Conservation (phyloP, 2,113 vertebrate genomes). For the Anhinga anhinga region DNA sequence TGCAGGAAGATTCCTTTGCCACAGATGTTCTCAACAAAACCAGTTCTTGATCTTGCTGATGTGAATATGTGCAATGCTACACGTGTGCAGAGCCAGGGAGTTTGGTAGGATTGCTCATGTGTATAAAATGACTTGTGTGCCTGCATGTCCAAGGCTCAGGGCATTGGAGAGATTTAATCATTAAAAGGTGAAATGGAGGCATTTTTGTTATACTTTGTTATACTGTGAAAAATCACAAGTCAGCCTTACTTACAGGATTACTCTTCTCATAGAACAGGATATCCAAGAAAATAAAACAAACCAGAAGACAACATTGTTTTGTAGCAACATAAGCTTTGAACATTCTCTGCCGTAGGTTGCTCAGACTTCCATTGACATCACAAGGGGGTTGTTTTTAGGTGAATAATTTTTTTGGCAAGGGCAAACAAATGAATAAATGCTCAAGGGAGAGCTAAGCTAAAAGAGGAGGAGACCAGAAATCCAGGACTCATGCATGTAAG, state of each 20-base stretch:
- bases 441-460: slow-evolving; percentile 46
- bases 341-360: slow-evolving; percentile 57
- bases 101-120: slow-evolving; percentile 13
- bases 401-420: slow-evolving; percentile 66
- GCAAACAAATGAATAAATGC: slow-evolving; percentile 59
- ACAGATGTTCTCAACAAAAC: slow-evolving; percentile 20
- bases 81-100: not conserved
- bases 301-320: slow-evolving; percentile 29
- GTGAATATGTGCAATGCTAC: slow-evolving; percentile 23
- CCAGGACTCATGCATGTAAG: not conserved
- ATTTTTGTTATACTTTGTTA: slow-evolving; percentile 54
- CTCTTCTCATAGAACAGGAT: not conserved
- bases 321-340: slow-evolving; percentile 32
- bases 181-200: slow-evolving; percentile 39
- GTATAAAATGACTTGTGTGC: slow-evolving; percentile 35
- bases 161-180: slow-evolving; percentile 18
- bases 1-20: slow-evolving; percentile 18
- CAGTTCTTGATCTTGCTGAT: not conserved
- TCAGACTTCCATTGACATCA: slow-evolving; percentile 59
- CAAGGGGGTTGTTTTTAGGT: slow-evolving; percentile 13
- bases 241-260: slow-evolving; percentile 39
- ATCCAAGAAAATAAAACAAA: slow-evolving; percentile 31
- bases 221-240: slow-evolving; percentile 56
- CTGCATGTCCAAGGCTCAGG: slow-evolving; percentile 9
- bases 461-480: slow-evolving; percentile 16